Evolutionary conservation across 1,140 invertebrate genomes (phyloP).

Genomic region (Limonius californicus): DNA sequence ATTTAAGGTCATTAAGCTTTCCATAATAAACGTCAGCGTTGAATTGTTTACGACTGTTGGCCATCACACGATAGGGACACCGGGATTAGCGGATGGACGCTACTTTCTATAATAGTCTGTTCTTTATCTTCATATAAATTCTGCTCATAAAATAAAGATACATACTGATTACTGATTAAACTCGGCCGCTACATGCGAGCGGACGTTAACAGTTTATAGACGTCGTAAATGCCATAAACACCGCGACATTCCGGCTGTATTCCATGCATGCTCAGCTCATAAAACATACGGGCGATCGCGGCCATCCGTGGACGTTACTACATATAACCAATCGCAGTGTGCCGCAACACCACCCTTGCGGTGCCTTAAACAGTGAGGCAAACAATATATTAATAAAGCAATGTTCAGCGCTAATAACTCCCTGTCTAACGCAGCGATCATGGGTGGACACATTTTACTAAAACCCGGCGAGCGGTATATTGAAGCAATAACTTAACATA

Average conservation of each 20-base stretch:
- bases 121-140: conserved; percentile 40
- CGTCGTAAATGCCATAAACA: conserved; percentile 43
- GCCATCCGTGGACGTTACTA: conserved; percentile 6
- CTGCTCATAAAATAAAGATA: conserved; percentile 42
- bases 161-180: conserved; percentile 45
- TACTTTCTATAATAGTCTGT: conserved; percentile 36
- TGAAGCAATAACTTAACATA: conserved; percentile 37
- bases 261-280: conserved; percentile 23
- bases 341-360: conserved; percentile 29
- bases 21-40: conserved; percentile 37
- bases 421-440: not conserved
- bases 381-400: conserved; percentile 32
- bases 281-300: conserved; percentile 17
- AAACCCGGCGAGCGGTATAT: conserved; percentile 22
- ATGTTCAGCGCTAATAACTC: conserved; percentile 4
- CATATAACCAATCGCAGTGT: conserved; percentile 19
- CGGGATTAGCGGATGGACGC: conserved; percentile 25
- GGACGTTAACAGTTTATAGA: conserved; percentile 38
- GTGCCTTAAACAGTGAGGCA: conserved; percentile 26
- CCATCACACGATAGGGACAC: conserved; percentile 30
- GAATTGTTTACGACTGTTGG: conserved; percentile 37
- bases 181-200: conserved; percentile 37
- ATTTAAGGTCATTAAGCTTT: conserved; percentile 38
- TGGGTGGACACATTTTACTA: conserved; percentile 4
- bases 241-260: conserved; percentile 33